Evolutionary conservation across 2,888 invertebrate genomes (phyloP).

Genomic region (Frankliniella intonsa): DNA sequence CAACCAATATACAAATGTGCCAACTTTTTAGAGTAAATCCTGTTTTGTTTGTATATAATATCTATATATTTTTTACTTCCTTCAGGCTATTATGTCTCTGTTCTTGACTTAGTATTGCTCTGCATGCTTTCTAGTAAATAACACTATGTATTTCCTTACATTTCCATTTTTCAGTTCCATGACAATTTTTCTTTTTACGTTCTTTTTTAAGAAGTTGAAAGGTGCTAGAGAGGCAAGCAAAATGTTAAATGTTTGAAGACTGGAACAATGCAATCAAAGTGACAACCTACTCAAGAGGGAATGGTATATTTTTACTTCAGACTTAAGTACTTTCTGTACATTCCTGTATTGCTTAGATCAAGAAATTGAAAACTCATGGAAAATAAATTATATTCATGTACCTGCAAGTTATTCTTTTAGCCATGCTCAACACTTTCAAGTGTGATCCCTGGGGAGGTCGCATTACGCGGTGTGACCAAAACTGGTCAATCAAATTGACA

Average conservation of each 20-base stretch:
- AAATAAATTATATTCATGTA: no score
- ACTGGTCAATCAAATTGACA: no score
- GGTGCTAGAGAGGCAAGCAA: not conserved
- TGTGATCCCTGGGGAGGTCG: no score
- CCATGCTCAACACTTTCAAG: no score
- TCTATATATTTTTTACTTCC: not conserved
- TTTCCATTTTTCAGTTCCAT: not conserved
- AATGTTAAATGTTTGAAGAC: not conserved
- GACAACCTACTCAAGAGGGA: not conserved
- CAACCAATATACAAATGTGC: not conserved
- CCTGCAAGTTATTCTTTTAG: no score
- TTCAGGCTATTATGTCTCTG: not conserved
- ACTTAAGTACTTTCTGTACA: not conserved
- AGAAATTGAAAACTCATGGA: no score
- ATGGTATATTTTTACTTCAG: not conserved
- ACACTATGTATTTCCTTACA: not conserved
- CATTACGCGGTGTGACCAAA: no score
- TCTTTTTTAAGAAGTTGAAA: not conserved
- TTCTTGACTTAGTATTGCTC: not conserved
- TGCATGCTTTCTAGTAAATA: not conserved
- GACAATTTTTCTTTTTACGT: not conserved
- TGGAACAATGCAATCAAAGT: conserved; percentile 17
- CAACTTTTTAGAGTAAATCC: not conserved
- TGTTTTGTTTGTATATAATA: not conserved
- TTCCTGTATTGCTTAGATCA: not conserved